A percentile compares a stretch with the other conserved stretches of the same genome.
Evolutionary conservation across 2,888 invertebrate genomes (phyloP).

Genomic region (Troilus luridus): DNA sequence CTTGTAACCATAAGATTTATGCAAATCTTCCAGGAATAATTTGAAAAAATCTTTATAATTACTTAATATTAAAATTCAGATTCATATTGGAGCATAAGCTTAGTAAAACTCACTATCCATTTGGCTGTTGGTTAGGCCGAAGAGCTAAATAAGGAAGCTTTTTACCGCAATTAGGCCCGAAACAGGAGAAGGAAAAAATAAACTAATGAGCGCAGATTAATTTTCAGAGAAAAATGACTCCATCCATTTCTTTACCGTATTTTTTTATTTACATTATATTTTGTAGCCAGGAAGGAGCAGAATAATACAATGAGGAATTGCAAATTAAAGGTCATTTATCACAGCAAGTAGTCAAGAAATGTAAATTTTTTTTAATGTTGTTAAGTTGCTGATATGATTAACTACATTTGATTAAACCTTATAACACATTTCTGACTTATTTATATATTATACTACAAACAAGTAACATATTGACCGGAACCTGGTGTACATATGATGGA

Average conservation of each 20-base stretch:
- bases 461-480: neutral
- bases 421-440: neutral
- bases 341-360: neutral
- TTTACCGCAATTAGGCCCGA: neutral
- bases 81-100: too few species aligned
- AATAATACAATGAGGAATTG: conserved; percentile 12
- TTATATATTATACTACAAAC: neutral
- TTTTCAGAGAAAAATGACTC: conserved; percentile 11
- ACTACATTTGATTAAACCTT: neutral
- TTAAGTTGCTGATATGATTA: neutral
- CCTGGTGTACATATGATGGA: too few species aligned
- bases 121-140: neutral
- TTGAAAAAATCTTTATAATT: too few species aligned
- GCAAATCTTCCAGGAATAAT: too few species aligned
- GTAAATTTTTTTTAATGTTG: neutral
- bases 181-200: neutral
- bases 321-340: neutral
- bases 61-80: too few species aligned
- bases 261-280: neutral
- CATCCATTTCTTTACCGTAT: neutral
- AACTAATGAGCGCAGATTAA: conserved; percentile 16
- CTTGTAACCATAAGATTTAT: too few species aligned
- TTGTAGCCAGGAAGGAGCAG: neutral
- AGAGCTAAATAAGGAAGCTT: neutral
- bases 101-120: neutral